Conservation (phyloP, 2,888 invertebrate genomes). For the Coleophora deauratella region DNA sequence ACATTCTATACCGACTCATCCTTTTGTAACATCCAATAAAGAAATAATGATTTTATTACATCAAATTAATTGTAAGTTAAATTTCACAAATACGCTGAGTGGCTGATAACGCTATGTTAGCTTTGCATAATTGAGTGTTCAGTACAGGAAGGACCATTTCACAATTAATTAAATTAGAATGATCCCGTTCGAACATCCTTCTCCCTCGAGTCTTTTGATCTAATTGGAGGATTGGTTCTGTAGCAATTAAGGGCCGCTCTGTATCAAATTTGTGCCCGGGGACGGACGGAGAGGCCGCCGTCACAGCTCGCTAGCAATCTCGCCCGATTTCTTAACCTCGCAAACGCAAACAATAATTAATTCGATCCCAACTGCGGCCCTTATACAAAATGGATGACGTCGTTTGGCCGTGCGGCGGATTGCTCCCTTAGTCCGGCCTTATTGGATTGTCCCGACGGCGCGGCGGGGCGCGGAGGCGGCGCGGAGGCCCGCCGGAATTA, state of each 20-base stretch:
- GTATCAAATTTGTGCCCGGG: not conserved
- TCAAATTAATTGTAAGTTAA: no score
- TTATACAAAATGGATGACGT: slow-evolving; percentile 17
- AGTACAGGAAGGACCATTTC: no score
- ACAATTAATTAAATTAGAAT: no score
- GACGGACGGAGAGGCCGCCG: not conserved
- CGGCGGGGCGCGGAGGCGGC: no score
- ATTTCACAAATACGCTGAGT: no score
- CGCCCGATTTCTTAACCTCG: slow-evolving; percentile 6
- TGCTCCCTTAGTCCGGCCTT: slow-evolving; percentile 20
- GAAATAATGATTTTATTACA: no score
- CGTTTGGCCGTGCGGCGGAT: slow-evolving; percentile 19
- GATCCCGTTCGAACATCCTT: no score
- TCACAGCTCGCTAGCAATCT: not conserved
- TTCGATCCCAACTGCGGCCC: slow-evolving; percentile 28
- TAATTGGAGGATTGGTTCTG: no score
- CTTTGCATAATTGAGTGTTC: not conserved
- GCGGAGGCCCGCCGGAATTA: slow-evolving; percentile 22
- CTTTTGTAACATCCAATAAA: no score
- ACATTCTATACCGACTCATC: no score
- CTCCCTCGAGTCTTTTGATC: no score
- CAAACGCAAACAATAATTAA: slow-evolving; percentile 39
- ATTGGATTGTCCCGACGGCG: slow-evolving; percentile 31
- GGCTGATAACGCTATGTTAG: no score
- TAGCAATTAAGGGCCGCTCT: not conserved